Percentiles rank a stretch among this genome's conserved stretches.
phyloP scores from a whole-genome alignment of 2,888 invertebrate genomes.

The Nomada ferruginata region DNA sequence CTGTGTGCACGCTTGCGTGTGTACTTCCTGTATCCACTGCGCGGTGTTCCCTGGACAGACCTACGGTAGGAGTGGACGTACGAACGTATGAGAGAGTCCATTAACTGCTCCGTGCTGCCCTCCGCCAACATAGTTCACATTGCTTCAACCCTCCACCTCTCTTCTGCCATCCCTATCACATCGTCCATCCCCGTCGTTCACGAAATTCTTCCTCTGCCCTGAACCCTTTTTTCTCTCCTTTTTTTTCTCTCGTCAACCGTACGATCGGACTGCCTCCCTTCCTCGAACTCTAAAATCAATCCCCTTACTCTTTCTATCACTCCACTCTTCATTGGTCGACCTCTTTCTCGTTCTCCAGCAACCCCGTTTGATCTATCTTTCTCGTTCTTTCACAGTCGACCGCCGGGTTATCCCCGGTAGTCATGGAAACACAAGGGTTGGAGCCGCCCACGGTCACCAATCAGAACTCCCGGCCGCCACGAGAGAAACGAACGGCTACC shows the following conservation, averaged over 20 bases:
- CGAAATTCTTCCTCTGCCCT: slow-evolving; percentile 36
- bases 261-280: slow-evolving; percentile 45
- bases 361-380: slow-evolving; percentile 34
- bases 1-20: slow-evolving; percentile 37
- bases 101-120: slow-evolving; percentile 75
- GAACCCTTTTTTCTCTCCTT: slow-evolving; percentile 2
- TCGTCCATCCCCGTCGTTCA: slow-evolving; percentile 43
- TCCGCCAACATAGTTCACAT: slow-evolving; percentile 75
- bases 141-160: slow-evolving; percentile 64
- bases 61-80: slow-evolving; percentile 42
- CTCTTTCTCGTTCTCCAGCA: slow-evolving; percentile 26
- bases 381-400: slow-evolving; percentile 60
- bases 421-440: slow-evolving; percentile 85
- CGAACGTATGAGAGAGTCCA: slow-evolving; percentile 76
- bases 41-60: slow-evolving; percentile 55
- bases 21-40: slow-evolving; percentile 9
- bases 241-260: slow-evolving; percentile 16
- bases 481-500: slow-evolving; percentile 76
- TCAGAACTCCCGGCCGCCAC: slow-evolving; percentile 85
- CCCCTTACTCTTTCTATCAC: slow-evolving; percentile 29
- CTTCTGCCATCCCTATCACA: slow-evolving; percentile 31
- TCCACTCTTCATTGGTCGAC: slow-evolving; percentile 12
- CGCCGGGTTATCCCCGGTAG: slow-evolving; percentile 85
- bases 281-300: slow-evolving; percentile 35
- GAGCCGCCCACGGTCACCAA: slow-evolving; percentile 85